These are phyloP conservation scores for Lordiphosa mommai DNA, from an alignment of 1,140 invertebrate genomes.

Conservation along the genomic window DNA sequence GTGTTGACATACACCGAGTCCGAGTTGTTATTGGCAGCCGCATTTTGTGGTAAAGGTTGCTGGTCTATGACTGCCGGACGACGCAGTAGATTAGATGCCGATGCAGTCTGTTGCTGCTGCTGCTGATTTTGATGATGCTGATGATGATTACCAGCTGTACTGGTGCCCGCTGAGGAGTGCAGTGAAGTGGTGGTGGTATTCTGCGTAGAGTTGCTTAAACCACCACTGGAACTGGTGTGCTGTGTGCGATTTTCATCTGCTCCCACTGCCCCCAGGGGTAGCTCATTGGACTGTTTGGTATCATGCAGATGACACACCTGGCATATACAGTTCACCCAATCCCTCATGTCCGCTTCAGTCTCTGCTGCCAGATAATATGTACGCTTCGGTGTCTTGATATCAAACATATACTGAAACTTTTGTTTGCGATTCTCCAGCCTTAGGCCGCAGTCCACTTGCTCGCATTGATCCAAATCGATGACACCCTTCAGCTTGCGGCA, in stretches of 20 bases:
- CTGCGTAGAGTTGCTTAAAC: conserved; percentile 63
- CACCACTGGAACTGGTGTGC: conserved; percentile 64
- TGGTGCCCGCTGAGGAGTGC: conserved; percentile 59
- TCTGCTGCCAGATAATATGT: conserved; percentile 96
- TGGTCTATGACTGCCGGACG: conserved; percentile 56
- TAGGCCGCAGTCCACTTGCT: conserved; percentile 95
- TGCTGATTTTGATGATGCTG: neutral
- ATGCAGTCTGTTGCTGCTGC: conserved; percentile 1
- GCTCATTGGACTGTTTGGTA: conserved; percentile 69
- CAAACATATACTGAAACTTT: conserved; percentile 92
- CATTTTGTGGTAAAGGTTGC: conserved; percentile 37
- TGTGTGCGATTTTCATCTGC: conserved; percentile 69
- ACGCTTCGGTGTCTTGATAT: conserved; percentile 92
- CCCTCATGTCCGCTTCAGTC: conserved; percentile 94
- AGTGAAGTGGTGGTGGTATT: conserved; percentile 72
- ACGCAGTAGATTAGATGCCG: conserved; percentile 24
- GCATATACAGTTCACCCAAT: conserved; percentile 96
- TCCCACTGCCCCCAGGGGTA: conserved; percentile 46
- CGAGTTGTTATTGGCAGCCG: conserved; percentile 52
- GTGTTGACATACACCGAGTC: conserved; percentile 70
- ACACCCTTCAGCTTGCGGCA: conserved; percentile 93
- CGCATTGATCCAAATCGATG: conserved; percentile 96
- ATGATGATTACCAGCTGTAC: conserved; percentile 2
- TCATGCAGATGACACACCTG: conserved; percentile 92
- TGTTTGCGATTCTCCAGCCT: conserved; percentile 89